A percentile compares a stretch with the other conserved stretches of the same genome.
Evolutionary conservation across 2,888 invertebrate species (phyloP).

Genomic region (Caenorhabditis parvicauda): DNA sequence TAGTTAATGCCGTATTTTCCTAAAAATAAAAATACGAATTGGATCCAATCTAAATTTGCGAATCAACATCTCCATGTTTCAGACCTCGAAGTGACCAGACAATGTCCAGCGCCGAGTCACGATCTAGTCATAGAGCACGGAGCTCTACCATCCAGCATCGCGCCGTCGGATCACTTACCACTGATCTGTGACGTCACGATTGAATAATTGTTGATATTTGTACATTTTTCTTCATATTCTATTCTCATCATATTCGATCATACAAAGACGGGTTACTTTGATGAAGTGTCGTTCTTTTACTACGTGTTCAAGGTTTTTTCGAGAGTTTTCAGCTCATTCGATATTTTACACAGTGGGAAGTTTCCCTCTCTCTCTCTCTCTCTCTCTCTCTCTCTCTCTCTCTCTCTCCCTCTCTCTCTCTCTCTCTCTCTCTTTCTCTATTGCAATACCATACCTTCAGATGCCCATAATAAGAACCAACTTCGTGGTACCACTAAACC

Average conservation of each 20-base stretch:
- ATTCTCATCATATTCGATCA: not conserved
- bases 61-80: no score
- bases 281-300: not conserved
- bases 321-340: not conserved
- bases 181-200: constrained; percentile 68
- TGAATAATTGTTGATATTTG: not conserved
- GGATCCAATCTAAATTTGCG: no score
- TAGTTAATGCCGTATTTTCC: no score
- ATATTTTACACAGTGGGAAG: no score
- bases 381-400: no score
- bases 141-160: constrained; percentile 83
- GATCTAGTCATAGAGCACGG: constrained; percentile 75
- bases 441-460: no score
- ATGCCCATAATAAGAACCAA: no score
- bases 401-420: no score
- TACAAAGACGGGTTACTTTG: not conserved
- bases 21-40: no score
- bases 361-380: no score
- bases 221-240: not conserved
- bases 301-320: not conserved
- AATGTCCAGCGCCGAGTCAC: constrained; percentile 74
- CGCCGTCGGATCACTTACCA: constrained; percentile 91
- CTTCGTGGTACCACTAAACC: no score
- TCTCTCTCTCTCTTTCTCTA: no score
- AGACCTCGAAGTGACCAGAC: not conserved